Evolutionary conservation across 2,888 invertebrate species (phyloP).

Genomic region (Tribolium freemani): DNA sequence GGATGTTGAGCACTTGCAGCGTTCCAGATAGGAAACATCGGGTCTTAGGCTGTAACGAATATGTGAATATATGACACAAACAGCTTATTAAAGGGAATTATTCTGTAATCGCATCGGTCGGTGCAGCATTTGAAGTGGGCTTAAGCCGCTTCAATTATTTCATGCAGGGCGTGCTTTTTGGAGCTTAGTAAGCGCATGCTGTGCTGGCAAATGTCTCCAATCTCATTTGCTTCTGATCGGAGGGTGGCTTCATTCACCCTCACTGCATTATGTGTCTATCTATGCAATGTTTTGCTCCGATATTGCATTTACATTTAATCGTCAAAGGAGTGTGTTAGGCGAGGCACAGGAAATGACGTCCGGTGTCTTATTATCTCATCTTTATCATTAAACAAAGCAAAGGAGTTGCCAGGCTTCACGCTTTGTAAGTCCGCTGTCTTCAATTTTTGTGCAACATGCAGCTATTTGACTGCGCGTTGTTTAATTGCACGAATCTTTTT

Average conservation of each 20-base stretch:
- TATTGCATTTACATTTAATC: constrained; percentile 34
- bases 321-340: constrained; percentile 25
- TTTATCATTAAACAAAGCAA: constrained; percentile 34
- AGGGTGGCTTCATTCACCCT: constrained; percentile 52
- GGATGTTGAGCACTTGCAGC: not conserved
- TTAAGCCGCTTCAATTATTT: constrained; percentile 46
- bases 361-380: constrained; percentile 37
- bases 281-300: not conserved
- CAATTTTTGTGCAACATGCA: constrained; percentile 31
- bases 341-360: constrained; percentile 41
- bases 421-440: constrained; percentile 16
- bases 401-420: constrained; percentile 36
- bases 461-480: constrained; percentile 19
- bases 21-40: not conserved
- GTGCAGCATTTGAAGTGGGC: constrained; percentile 29
- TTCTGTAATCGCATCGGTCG: constrained; percentile 20
- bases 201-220: constrained; percentile 59
- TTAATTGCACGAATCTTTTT: constrained; percentile 38
- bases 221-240: constrained; percentile 56
- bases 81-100: constrained; percentile 15
- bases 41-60: not conserved
- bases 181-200: constrained; percentile 50
- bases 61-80: not conserved
- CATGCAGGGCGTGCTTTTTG: constrained; percentile 43
- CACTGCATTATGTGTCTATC: constrained; percentile 48